Evolutionary conservation across 2,888 invertebrate species (phyloP).

Genomic region (Oscheius sp.): DNA sequence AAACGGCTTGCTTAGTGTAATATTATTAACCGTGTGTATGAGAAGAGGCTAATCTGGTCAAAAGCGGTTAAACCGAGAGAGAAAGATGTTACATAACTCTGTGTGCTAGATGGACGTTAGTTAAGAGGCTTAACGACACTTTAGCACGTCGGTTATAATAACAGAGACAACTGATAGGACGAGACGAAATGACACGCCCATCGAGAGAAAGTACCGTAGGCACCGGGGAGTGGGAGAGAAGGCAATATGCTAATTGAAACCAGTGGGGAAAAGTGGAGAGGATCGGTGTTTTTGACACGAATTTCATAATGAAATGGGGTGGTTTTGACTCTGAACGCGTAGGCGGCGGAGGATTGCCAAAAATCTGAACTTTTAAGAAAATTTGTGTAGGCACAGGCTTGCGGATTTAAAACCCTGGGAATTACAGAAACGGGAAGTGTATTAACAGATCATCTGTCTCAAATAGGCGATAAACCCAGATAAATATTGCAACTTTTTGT

Average conservation of each 20-base stretch:
- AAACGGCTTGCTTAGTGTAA: constrained; percentile 16
- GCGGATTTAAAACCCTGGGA: too few relatives aligned
- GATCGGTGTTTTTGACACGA: too few relatives aligned
- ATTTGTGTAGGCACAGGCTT: too few relatives aligned
- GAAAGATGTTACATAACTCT: constrained; percentile 23
- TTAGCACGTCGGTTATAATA: constrained; percentile 25
- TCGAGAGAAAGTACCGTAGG: neutral
- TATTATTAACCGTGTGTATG: constrained; percentile 7
- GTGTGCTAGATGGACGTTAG: neutral
- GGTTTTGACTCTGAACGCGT: too few relatives aligned
- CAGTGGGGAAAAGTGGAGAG: too few relatives aligned
- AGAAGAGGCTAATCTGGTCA: constrained; percentile 14
- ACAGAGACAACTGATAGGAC: constrained; percentile 29
- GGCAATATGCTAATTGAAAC: constrained; percentile 7
- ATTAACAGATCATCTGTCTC: too few relatives aligned
- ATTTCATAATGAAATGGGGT: too few relatives aligned
- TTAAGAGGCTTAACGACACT: constrained; percentile 32
- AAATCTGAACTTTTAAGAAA: too few relatives aligned
- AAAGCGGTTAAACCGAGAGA: neutral
- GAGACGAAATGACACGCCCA: constrained; percentile 2
- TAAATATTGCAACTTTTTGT: too few relatives aligned
- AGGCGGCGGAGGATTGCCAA: too few relatives aligned
- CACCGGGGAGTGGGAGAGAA: neutral
- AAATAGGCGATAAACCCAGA: too few relatives aligned
- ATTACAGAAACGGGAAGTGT: too few relatives aligned